These are phyloP conservation scores for Drosophila planitibia DNA, from an alignment of 2,888 invertebrate species.

Conservation along the genomic window DNA sequence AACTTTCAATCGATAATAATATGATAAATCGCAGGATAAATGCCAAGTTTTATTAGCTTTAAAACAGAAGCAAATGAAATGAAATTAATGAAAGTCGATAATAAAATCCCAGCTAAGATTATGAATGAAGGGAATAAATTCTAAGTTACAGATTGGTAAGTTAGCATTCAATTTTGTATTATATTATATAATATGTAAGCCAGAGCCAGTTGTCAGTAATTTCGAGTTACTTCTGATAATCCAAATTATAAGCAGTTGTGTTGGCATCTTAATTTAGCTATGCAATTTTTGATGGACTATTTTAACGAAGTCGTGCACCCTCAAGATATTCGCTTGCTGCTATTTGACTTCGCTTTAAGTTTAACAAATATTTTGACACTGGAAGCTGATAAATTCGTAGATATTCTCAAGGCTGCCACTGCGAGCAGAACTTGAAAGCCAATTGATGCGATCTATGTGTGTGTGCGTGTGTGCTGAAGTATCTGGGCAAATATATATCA, in stretches of 20 bases:
- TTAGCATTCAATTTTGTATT: neutral
- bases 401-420: slow-evolving; percentile 30
- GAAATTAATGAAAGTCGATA: neutral
- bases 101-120: neutral
- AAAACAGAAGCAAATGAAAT: neutral
- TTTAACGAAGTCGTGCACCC: neutral
- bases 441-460: slow-evolving; percentile 22
- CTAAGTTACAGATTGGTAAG: neutral
- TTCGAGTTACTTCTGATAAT: neutral
- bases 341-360: slow-evolving; percentile 16
- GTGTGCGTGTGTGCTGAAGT: slow-evolving; percentile 31
- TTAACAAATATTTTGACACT: slow-evolving; percentile 29
- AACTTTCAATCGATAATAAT: neutral
- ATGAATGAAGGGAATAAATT: neutral
- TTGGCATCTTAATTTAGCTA: neutral
- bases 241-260: neutral
- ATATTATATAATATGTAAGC: neutral
- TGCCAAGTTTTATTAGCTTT: neutral
- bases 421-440: slow-evolving; percentile 21
- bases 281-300: neutral
- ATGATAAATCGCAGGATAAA: neutral
- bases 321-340: neutral
- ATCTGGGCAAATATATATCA: slow-evolving; percentile 38
- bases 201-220: neutral
- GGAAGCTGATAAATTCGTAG: slow-evolving; percentile 20